Evolutionary conservation across 23 tunicate species (phyloP), one percentile per base, ranked within the genome.

Genomic region (Pegea sp.): DNA sequence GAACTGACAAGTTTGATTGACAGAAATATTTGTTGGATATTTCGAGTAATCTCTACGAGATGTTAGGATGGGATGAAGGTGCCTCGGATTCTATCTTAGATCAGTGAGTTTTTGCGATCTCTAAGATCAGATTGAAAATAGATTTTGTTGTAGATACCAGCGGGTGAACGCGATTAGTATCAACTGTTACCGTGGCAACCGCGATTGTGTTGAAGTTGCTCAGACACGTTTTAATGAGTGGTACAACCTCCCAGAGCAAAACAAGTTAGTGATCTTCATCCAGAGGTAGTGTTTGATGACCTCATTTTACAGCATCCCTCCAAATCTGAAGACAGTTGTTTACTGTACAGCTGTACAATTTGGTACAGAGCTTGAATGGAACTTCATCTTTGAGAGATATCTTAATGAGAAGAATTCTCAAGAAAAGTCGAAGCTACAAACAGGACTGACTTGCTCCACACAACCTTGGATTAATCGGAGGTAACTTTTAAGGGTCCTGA

Each of bases 401-500:
- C 31, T 3, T 28, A 23, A 7, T 3, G 77, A 71, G 44, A 44
- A 28, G 16, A 60, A 71, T 44, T 71, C 77, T 2, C 62, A 62
- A 5, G 77, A 71, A 25, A 71, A 71, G 44, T 7, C 33, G 4
- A 64, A 64, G 52, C 24, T 72, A 3, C 60, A 64, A 33, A 44
- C 34, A 24, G 70, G 51, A 1, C 59, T 72, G 27, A 34, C 70
- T 1, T 72, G 80, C 38, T 60, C 70, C 1, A 46, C 26, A 20
- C 44, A 48, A 54, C 65, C 70, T 6, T 72, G 80, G 80, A 72
- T 72, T 4, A 31, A 60, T 26, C 48, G 42, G 54, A 64, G 80
- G 80, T 72, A 16, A 38, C 16, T 11, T 38, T 38, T 38, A 8
- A 8, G 46, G n/a, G n/a, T n/a, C n/a, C n/a, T n/a, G n/a, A n/a